phyloP scores from a whole-genome alignment of 2,797 vertebrate genomes.

The Pseudotriccus pelzelni region DNA sequence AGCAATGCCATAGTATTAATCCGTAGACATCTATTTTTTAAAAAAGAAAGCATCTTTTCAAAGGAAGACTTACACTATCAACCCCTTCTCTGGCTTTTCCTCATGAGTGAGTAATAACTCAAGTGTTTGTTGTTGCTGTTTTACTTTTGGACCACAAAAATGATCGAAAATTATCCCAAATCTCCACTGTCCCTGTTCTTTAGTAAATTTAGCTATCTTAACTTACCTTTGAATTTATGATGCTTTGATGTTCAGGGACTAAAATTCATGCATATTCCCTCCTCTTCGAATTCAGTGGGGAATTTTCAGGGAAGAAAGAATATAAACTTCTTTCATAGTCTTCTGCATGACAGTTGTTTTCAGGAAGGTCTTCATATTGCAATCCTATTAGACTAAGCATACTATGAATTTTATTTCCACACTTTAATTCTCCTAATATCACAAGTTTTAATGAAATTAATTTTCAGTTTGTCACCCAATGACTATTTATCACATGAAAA shows the following conservation, averaged over 20 bases:
- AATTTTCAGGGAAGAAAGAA: not conserved
- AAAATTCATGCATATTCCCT: not conserved
- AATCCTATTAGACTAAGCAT: not conserved
- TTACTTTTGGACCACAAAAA: not conserved
- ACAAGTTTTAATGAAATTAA: not conserved
- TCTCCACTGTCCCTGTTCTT: not conserved
- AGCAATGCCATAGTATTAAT: not conserved
- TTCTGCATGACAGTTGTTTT: not conserved
- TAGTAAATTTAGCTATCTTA: not conserved
- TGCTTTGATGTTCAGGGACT: not conserved
- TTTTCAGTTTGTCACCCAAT: not conserved
- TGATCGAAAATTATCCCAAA: not conserved
- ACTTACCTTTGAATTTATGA: not conserved
- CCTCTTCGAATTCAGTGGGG: not conserved
- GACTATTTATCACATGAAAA: not conserved
- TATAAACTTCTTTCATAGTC: not conserved
- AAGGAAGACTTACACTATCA: not conserved
- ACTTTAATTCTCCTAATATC: not conserved
- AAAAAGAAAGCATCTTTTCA: not conserved
- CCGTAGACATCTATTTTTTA: fast-evolving
- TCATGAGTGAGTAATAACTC: not conserved
- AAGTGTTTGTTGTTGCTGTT: not conserved
- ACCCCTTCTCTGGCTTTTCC: not conserved
- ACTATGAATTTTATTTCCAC: not conserved
- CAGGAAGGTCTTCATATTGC: not conserved